Evolutionary conservation across 2,113 vertebrate genomes (phyloP).

Genomic region (Bombycilla garrulus): DNA sequence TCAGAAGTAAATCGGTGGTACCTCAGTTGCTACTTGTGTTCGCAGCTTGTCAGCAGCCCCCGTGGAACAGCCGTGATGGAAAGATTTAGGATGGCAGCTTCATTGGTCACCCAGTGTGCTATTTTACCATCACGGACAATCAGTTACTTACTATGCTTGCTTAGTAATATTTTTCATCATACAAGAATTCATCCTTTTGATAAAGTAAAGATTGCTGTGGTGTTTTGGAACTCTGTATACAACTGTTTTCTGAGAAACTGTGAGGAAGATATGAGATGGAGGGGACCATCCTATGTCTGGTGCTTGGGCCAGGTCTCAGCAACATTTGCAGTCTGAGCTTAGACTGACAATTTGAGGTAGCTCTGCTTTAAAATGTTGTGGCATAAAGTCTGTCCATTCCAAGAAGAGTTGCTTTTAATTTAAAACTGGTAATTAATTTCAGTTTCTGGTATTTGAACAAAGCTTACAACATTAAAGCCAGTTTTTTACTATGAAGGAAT

Average conservation of each 20-base stretch:
- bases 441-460: neutral
- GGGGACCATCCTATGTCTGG: neutral
- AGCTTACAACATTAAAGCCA: neutral
- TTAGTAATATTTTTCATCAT: neutral
- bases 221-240: neutral
- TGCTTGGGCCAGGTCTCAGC: neutral
- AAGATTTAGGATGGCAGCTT: neutral
- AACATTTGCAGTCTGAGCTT: neutral
- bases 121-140: rapidly evolving
- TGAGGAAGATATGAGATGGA: neutral
- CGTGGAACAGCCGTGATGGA: neutral
- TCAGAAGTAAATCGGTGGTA: rapidly evolving
- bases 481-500: neutral
- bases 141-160: neutral
- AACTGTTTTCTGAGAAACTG: neutral
- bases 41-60: neutral
- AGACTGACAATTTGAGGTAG: neutral
- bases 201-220: neutral
- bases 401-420: neutral
- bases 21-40: neutral
- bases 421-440: neutral
- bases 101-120: neutral
- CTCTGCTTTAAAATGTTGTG: neutral
- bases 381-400: neutral
- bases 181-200: neutral